Evolutionary conservation across 2,113 vertebrate genomes (phyloP).

Genomic region (Gobius niger): DNA sequence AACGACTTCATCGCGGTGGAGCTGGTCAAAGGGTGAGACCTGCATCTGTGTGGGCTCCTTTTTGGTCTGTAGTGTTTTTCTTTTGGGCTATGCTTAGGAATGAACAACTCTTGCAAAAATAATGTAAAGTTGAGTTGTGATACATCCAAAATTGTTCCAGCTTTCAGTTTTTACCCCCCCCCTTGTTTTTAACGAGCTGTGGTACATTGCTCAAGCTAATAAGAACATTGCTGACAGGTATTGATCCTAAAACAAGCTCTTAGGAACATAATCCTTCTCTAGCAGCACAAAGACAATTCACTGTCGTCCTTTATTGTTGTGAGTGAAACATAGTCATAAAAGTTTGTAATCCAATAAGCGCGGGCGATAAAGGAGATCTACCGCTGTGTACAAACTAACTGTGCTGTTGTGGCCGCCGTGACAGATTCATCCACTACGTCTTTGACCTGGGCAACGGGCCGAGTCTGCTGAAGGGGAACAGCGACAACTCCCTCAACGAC

Average conservation of each 20-base stretch:
- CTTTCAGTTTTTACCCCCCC: too few relatives aligned
- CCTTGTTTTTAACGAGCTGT: neutral
- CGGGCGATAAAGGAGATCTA: conserved; percentile 2
- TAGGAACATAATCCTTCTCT: neutral
- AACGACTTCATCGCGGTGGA: conserved; percentile 95
- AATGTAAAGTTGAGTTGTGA: too few relatives aligned
- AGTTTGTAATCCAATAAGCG: conserved; percentile 17
- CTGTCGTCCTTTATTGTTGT: conserved; percentile 5
- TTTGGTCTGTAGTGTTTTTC: too few relatives aligned
- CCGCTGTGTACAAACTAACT: neutral
- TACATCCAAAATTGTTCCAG: too few relatives aligned
- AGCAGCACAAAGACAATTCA: conserved; percentile 11
- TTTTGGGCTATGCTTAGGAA: too few relatives aligned
- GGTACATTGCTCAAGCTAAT: neutral
- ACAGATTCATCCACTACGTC: conserved; percentile 95
- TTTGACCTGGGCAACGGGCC: conserved; percentile 97
- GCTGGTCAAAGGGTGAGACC: conserved; percentile 92
- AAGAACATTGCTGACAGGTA: neutral
- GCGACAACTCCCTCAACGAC: conserved; percentile 90
- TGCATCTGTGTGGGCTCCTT: too few relatives aligned
- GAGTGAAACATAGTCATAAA: conserved; percentile 1
- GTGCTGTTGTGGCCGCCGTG: conserved; percentile 1
- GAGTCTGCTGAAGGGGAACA: conserved; percentile 96
- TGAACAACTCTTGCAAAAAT: too few relatives aligned
- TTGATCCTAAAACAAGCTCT: conserved; percentile 14